A percentile compares a stretch with the other conserved stretches of the same genome.
Evolutionary conservation across 2,113 vertebrate species (phyloP).

Genomic region (Mobula hypostoma): DNA sequence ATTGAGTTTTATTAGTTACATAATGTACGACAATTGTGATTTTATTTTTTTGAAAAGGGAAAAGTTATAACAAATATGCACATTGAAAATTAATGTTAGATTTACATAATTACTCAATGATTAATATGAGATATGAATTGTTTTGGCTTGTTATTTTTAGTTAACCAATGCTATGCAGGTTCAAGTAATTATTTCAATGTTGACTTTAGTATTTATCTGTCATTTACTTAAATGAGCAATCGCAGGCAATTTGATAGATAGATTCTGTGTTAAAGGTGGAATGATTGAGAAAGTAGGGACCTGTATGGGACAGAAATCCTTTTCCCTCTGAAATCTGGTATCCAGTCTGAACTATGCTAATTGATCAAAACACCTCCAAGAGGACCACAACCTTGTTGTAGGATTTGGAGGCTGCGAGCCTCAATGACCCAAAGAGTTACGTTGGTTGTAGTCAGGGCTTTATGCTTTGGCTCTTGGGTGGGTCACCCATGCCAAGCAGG

Average conservation of each 20-base stretch:
- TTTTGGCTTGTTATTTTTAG: neutral
- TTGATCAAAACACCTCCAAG: neutral
- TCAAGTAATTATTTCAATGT: neutral
- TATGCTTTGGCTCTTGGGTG: no score
- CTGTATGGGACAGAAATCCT: neutral
- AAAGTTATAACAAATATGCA: conserved; percentile 19
- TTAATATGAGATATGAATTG: neutral
- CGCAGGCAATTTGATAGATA: neutral
- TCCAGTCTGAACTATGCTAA: neutral
- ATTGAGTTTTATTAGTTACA: neutral
- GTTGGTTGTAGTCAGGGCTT: no score
- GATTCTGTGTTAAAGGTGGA: neutral
- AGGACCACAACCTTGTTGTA: no score
- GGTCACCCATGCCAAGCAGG: no score
- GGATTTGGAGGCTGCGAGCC: no score
- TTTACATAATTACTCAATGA: neutral
- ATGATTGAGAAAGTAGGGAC: neutral
- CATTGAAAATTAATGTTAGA: neutral
- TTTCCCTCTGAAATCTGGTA: neutral
- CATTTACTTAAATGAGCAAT: neutral
- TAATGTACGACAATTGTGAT: neutral
- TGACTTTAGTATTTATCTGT: neutral
- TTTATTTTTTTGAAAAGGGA: neutral
- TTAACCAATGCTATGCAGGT: neutral
- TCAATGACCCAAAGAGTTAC: no score